phyloP scores from a whole-genome alignment of 53 echinoderm and acorn worm species.

The Astropecten irregularis region DNA sequence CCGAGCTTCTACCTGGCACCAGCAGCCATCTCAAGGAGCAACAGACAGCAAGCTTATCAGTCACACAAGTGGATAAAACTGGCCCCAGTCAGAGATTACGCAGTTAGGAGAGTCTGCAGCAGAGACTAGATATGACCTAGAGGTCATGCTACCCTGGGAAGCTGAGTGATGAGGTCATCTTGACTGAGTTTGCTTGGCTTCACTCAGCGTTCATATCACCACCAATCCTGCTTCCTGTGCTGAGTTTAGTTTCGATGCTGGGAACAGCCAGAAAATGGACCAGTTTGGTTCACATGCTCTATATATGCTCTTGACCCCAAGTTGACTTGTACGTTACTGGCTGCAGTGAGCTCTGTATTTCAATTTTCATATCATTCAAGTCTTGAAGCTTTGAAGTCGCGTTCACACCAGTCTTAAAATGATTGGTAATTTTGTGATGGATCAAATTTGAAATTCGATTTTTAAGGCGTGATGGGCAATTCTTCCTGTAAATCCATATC shows the following conservation, averaged over 20 bases:
- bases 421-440: too few species aligned
- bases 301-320: too few species aligned
- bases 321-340: too few species aligned
- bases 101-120: background rate
- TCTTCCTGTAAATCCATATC: too few species aligned
- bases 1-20: background rate
- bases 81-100: too few species aligned
- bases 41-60: background rate
- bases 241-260: conserved; percentile 43
- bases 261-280: background rate
- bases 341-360: too few species aligned
- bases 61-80: conserved; percentile 12
- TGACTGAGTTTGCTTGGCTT: conserved; percentile 4
- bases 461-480: too few species aligned
- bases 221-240: conserved; percentile 49
- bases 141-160: conserved; percentile 44
- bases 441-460: too few species aligned
- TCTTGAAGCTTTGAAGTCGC: too few species aligned
- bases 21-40: background rate
- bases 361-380: too few species aligned
- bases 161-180: conserved; percentile 34
- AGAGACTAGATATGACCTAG: conserved; percentile 10
- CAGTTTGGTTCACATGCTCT: too few species aligned
- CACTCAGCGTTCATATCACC: conserved; percentile 22
- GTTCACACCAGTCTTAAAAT: too few species aligned